Evolutionary conservation across 37 sponge, comb jelly and placozoan species (phyloP).

Genomic region (Aphrocallistes beatrix): DNA sequence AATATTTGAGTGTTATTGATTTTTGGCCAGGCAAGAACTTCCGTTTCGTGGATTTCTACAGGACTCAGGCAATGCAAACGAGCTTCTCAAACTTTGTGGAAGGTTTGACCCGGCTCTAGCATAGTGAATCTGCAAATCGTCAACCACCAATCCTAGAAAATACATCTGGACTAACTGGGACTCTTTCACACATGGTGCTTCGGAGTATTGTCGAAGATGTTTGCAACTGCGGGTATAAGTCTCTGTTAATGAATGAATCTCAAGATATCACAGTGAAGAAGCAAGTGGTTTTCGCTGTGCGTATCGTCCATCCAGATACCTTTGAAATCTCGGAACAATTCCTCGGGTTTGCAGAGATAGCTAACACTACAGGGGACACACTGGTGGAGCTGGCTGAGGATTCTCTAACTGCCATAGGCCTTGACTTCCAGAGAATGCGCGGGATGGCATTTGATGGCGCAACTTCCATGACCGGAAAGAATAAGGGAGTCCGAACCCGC

Average conservation of each 20-base stretch:
- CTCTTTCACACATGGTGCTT: background rate
- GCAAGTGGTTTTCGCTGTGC: background rate
- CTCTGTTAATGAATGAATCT: background rate
- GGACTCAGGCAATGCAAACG: background rate
- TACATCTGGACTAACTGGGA: background rate
- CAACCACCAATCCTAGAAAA: background rate
- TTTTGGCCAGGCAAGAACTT: too few species aligned
- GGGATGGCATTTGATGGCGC: background rate
- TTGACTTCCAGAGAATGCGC: background rate
- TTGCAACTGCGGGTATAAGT: too few species aligned
- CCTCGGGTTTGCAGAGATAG: background rate
- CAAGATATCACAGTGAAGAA: background rate
- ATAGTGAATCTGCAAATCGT: background rate
- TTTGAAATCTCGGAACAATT: background rate
- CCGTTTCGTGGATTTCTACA: too few species aligned
- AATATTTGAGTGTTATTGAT: background rate
- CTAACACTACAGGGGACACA: background rate
- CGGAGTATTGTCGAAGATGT: background rate
- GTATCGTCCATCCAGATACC: background rate
- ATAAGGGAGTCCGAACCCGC: background rate
- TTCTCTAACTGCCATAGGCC: background rate
- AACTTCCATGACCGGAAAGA: background rate
- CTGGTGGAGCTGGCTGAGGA: background rate
- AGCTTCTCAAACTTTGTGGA: background rate
- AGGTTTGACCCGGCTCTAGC: background rate